Base-by-base conservation (phyloP, 2,888 invertebrate genomes). In the Tuberolachnus salignus region DNA sequence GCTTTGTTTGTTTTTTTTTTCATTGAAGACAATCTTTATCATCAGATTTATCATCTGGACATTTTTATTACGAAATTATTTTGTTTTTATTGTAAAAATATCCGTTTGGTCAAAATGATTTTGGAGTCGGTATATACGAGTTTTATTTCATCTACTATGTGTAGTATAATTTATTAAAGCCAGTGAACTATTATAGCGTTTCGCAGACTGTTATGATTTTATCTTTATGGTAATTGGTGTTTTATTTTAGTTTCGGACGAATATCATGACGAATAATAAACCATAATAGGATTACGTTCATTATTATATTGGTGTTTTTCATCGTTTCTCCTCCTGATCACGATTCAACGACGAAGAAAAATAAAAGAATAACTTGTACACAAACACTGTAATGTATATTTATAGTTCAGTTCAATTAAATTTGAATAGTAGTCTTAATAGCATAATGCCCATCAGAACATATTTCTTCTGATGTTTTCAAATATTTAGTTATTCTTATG, bases 161-260 rank as follows among this genome's bases (percentile, higher is more conserved):
- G 69, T 44, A 19, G 1, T 61, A n/a, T 61, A 11, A 53, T 63
- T 16, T 63, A n/a, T 63, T 63, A 21, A 63, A 73, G 73, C 51
- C 42, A 53, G 51, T 63, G 63, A 63, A 73, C 51, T 73, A 51
- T 2, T 63, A 51, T 1, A 26, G 26, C 6, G 34, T 61, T 63
- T 21, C 19, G 16, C 26, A 61, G 19, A n/a, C 21, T 72, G 46
- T 34, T 51, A 73, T 51, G 51, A 73, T 73, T 73, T 73, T 73
- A 72, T 73, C 42, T 73, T 63, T 51, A 53, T 73, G 21, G 72
- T 63, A 73, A 73, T 72, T 51, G 21, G 51, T 73, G 51, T 53
- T 73, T 73, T 61, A 73, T 63, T 73, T 63, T 42, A 51, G 10
- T 61, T 51, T 53, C 0, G 26, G 19, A 49, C 9, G 14, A 71